These are phyloP conservation scores for Catocala fraxini DNA, from an alignment of 2,888 invertebrate genomes.

Conservation along the genomic window DNA sequence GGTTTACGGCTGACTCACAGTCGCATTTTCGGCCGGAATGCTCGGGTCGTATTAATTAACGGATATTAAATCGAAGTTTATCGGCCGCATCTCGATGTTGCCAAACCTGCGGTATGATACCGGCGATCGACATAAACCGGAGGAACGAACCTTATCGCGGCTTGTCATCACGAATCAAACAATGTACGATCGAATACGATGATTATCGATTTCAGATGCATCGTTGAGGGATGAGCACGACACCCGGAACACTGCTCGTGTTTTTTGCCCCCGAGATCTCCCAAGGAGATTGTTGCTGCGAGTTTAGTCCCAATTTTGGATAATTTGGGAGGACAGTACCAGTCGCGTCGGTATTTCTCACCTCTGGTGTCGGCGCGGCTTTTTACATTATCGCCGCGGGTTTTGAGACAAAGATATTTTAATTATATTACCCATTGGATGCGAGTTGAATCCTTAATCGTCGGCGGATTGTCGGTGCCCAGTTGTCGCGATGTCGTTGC, in stretches of 20 bases:
- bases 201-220: conserved; percentile 71
- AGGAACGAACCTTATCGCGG: conserved; percentile 75
- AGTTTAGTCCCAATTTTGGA: conserved; percentile 69
- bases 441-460: conserved; percentile 85
- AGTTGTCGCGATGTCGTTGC: conserved; percentile 81
- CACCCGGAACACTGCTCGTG: conserved; percentile 57
- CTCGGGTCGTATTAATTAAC: conserved; percentile 86
- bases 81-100: conserved; percentile 84
- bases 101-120: conserved; percentile 82
- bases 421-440: conserved; percentile 85
- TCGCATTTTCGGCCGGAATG: conserved; percentile 81
- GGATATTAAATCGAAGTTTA: conserved; percentile 86
- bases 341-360: conserved; percentile 81
- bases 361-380: conserved; percentile 77
- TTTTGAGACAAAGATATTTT: conserved; percentile 86
- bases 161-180: conserved; percentile 84
- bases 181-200: conserved; percentile 83
- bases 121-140: conserved; percentile 66
- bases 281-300: conserved; percentile 55
- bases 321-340: conserved; percentile 70
- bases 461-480: conserved; percentile 69
- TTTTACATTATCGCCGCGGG: conserved; percentile 79
- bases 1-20: conserved; percentile 81
- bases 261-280: conserved; percentile 57
- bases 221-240: conserved; percentile 60